Evolutionary conservation across 1,140 invertebrate genomes (phyloP), one percentile per base, ranked within the genome.

Genomic region (Rhynchophorus ferrugineus): DNA sequence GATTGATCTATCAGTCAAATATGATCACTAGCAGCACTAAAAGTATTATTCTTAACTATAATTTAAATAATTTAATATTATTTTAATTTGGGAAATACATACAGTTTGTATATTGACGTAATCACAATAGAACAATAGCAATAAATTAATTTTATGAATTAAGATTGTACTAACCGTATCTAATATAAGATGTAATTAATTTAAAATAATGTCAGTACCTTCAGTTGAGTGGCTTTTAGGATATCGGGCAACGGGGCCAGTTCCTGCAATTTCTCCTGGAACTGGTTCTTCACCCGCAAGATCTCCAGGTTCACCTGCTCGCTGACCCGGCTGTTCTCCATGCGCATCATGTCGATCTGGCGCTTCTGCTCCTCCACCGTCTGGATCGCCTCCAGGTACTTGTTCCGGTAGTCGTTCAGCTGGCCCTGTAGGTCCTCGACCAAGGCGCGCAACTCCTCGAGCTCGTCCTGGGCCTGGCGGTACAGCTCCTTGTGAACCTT

Each of bases 251-350:
- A 73, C 0, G 84, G 83, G 0, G 80, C 77, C 17, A 87, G 62
- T 68, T 87, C 84, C 53, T 80, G 77, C 5, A 87, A 68, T 66
- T 87, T 86, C 58, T 86, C 83, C 75, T 87, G 83, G 62, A 88
- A 87, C 55, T 78, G 68, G 69, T 81, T 81, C 64, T 87, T 86
- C 3, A 86, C 82, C 52, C 79, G 70, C 56, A 82, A 79, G 34
- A 87, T 84, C 70, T 88, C 85, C 7, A 81, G 64, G 55, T 82
- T 83, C 19, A 87, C 82, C 64, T 87, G 84, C 65, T 86, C 83
- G 54, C 82, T 82, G 60, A 86, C 84, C 44, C 83, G 70, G 3
- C 78, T 79, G 57, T 85, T 85, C 56, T 86, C 84, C 74, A 84
- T 78, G 58, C 86, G 83, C 72, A 86, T 81, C 55, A 85, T 75